Evolutionary conservation across 2,888 invertebrate species (phyloP).

Genomic region (Aleiodes alternator): DNA sequence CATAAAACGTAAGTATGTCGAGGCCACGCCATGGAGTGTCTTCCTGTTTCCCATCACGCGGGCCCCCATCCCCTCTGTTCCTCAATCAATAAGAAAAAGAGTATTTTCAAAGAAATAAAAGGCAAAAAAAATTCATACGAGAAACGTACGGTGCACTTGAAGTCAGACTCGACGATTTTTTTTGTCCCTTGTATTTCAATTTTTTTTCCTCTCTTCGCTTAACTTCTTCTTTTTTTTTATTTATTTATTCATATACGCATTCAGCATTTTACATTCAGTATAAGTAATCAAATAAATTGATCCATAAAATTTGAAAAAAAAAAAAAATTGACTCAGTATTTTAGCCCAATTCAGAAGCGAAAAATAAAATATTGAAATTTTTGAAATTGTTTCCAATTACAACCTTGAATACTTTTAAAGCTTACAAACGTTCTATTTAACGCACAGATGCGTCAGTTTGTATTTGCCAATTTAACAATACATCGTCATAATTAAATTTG

Average conservation of each 20-base stretch:
- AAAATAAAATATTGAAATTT: too few species aligned
- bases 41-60: conserved; percentile 35
- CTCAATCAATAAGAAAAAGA: neutral
- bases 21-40: conserved; percentile 34
- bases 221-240: too few species aligned
- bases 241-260: too few species aligned
- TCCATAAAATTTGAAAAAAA: too few species aligned
- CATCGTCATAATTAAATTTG: neutral
- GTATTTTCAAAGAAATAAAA: neutral
- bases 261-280: too few species aligned
- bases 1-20: conserved; percentile 34
- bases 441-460: conserved; percentile 38
- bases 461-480: neutral
- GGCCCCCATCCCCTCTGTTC: neutral
- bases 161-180: neutral
- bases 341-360: too few species aligned
- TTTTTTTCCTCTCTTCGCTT: conserved; percentile 36
- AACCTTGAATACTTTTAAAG: conserved; percentile 41
- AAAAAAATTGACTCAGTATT: too few species aligned
- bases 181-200: conserved; percentile 4
- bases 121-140: neutral
- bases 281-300: too few species aligned
- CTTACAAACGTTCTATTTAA: conserved; percentile 40
- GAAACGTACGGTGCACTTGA: neutral
- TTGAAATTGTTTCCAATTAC: conserved; percentile 9